phyloP scores from a whole-genome alignment of 1,140 invertebrate genomes.

The Danaus plexippus region DNA sequence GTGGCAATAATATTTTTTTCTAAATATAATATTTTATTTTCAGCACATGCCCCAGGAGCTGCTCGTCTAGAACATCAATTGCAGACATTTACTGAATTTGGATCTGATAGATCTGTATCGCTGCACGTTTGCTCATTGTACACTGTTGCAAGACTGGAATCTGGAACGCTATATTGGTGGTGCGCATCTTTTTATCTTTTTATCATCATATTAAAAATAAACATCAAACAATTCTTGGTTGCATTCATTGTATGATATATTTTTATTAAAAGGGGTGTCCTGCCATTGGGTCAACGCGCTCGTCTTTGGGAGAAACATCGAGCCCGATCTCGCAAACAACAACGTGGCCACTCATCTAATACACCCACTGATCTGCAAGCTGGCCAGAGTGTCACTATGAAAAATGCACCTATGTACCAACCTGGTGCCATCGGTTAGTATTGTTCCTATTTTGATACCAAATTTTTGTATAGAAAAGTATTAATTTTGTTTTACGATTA shows the following conservation, averaged over 20 bases:
- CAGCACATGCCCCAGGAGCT: slow-evolving; percentile 77
- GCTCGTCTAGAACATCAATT: slow-evolving; percentile 91
- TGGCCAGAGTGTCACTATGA: slow-evolving; percentile 93
- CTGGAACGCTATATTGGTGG: slow-evolving; percentile 97
- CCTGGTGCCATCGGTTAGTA: slow-evolving; percentile 88
- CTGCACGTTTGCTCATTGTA: slow-evolving; percentile 95
- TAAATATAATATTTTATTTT: slow-evolving; percentile 19
- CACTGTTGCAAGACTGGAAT: slow-evolving; percentile 92
- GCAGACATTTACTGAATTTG: slow-evolving; percentile 89
- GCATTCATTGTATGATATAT: slow-evolving; percentile 1
- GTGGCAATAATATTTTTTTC: background rate
- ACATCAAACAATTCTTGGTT: too few species aligned
- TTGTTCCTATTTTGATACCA: background rate
- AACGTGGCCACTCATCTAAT: slow-evolving; percentile 74
- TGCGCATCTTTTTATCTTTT: slow-evolving; percentile 68
- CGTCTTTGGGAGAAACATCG: slow-evolving; percentile 96
- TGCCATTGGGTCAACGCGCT: slow-evolving; percentile 94
- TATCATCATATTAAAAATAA: too few species aligned
- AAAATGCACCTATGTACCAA: slow-evolving; percentile 97
- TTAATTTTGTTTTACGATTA: background rate
- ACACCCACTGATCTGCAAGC: slow-evolving; percentile 80
- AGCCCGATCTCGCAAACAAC: slow-evolving; percentile 91
- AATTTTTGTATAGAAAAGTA: background rate
- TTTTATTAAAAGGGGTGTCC: slow-evolving; percentile 82
- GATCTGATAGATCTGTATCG: slow-evolving; percentile 85